Evolutionary conservation across 2,113 vertebrate species (phyloP), one percentile per base, ranked within the genome.

Genomic region (Tiliqua scincoides): DNA sequence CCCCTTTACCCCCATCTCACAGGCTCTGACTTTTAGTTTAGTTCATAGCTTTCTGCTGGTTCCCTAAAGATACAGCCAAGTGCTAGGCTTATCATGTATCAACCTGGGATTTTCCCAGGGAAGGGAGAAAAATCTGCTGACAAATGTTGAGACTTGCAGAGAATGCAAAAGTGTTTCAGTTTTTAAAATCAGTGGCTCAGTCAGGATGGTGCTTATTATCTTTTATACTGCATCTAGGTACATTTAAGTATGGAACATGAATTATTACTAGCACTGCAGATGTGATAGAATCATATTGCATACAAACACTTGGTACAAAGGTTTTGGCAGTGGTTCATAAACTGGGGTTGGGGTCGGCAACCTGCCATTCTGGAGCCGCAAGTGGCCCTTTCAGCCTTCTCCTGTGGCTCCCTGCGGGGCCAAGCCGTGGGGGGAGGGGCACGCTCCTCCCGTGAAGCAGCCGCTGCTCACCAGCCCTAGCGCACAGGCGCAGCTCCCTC

Each of bases 31-130:
- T 54, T 54, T 57, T 37, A 67, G 61, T 70, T 78, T n/a, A 61
- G 37, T 61, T 48, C 37, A 48, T 73, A 73, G 35, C n/a, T 86
- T 62, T n/a, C n/a, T 73, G 37, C 21, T 37, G 14, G 40, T 73
- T 72, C 77, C 54, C 84, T 68, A 35, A 57, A 71, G 25, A 61
- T 25, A 70, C 30, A 11, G 52, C 48, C 40, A 70, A 79, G 84
- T 72, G 35, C 57, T 62, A 79, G 65, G 54, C 54, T 30, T 72
- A 79, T 62, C 67, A 72, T 52, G 11, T 79, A 79, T 79, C 67
- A 79, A 72, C 37, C 35, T 79, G 77, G 27, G 54, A 79, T 70
- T 79, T 61, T 79, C 37, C 79, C 62, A 79, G 57, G 37, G 72
- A 72, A 32, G n/a, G 40, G 21, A 2, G 14, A 2, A 79, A 79